Evolutionary conservation across 2,113 vertebrate species (phyloP).

Genomic region (Pandion haliaetus): DNA sequence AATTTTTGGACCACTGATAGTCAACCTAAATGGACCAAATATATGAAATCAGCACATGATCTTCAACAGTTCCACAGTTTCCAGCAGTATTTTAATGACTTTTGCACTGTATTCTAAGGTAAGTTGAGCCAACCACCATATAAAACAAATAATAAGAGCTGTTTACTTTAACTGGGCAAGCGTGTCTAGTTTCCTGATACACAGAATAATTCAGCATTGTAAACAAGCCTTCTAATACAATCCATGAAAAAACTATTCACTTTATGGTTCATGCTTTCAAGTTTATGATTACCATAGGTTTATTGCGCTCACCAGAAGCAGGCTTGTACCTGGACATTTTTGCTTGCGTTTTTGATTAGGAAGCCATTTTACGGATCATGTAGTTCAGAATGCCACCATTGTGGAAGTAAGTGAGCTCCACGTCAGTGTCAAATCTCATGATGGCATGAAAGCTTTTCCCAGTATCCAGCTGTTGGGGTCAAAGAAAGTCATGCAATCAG

Average conservation of each 20-base stretch:
- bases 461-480: conserved; percentile 81
- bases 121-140: conserved; percentile 9
- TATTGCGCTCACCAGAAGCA: neutral
- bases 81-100: neutral
- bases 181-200: neutral
- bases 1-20: conserved; percentile 8
- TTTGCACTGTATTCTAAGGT: neutral
- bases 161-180: neutral
- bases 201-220: neutral
- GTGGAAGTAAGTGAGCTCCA: conserved; percentile 92
- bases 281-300: neutral
- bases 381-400: conserved; percentile 97
- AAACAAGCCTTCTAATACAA: conserved; percentile 5
- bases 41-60: neutral
- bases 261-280: neutral
- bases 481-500: neutral
- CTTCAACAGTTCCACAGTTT: neutral
- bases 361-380: conserved; percentile 96
- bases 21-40: neutral
- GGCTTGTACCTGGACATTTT: neutral
- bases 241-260: neutral
- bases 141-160: neutral
- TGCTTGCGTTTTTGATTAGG: neutral
- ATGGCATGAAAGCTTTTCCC: conserved; percentile 85
- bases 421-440: conserved; percentile 95